Evolutionary conservation across 2,113 vertebrate species (phyloP).

Genomic region (Larimichthys crocea): DNA sequence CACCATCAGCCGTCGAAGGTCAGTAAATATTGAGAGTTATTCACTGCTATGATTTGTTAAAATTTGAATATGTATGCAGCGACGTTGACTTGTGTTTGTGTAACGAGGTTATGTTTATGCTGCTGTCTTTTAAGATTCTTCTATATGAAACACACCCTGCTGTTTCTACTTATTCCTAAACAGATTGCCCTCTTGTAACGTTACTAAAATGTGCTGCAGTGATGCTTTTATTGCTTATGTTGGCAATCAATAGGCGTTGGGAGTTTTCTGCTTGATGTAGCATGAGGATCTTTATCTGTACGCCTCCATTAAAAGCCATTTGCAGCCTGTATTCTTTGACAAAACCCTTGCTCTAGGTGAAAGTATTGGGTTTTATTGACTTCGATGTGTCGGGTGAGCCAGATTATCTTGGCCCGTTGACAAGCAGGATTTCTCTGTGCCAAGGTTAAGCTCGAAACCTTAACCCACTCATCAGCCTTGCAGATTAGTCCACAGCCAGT

Average conservation of each 20-base stretch:
- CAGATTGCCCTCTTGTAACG: neutral
- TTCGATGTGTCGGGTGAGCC: conserved; percentile 3
- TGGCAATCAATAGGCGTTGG: neutral
- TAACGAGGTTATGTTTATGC: neutral
- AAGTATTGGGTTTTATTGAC: conserved; percentile 24
- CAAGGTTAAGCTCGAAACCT: conserved; percentile 66
- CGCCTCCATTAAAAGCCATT: neutral
- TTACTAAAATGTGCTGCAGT: neutral
- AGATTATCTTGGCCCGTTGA: conserved; percentile 42
- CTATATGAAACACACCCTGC: neutral
- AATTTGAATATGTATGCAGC: neutral
- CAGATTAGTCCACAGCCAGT: conserved; percentile 49
- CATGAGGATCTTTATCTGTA: neutral
- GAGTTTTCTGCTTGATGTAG: neutral
- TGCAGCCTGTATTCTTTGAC: neutral
- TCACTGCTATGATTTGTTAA: neutral
- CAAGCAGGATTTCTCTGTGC: conserved; percentile 17
- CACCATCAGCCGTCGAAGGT: conserved; percentile 58
- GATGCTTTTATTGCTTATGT: neutral
- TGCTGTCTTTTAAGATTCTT: neutral
- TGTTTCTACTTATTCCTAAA: neutral
- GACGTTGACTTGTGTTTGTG: neutral
- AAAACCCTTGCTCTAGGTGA: conserved; percentile 4
- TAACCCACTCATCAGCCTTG: conserved; percentile 59
- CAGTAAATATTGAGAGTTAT: conserved; percentile 40